These are phyloP conservation scores for Nebria brevicollis DNA, from an alignment of 2,888 invertebrate species.

Conservation along the genomic window DNA sequence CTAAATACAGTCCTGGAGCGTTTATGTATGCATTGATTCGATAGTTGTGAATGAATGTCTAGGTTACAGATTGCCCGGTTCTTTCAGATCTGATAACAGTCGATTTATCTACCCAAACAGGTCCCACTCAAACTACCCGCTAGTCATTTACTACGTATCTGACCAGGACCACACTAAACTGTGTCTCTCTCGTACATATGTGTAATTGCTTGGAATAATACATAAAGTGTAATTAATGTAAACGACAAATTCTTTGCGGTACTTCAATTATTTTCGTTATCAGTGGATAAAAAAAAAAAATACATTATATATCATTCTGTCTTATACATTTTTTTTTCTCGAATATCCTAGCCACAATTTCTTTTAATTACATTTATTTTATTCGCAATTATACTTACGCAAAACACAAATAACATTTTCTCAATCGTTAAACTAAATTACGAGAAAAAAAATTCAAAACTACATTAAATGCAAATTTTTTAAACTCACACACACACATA, in stretches of 20 bases:
- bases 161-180: neutral
- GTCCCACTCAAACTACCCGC: neutral
- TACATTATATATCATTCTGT: too few relatives aligned
- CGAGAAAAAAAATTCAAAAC: too few relatives aligned
- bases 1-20: neutral
- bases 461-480: too few relatives aligned
- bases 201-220: neutral
- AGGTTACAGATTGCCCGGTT: neutral
- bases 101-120: neutral
- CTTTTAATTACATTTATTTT: too few relatives aligned
- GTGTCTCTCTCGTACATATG: neutral
- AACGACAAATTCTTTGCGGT: neutral
- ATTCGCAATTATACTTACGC: too few relatives aligned
- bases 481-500: too few relatives aligned
- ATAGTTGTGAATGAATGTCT: neutral
- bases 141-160: neutral
- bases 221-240: neutral
- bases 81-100: neutral
- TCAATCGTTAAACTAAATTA: too few relatives aligned
- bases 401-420: too few relatives aligned
- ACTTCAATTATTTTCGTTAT: too few relatives aligned
- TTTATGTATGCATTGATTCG: neutral
- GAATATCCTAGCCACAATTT: too few relatives aligned
- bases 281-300: too few relatives aligned
- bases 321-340: too few relatives aligned